Base-by-base conservation (phyloP, 2,797 vertebrate species). In the Chrysocyon brachyurus region DNA sequence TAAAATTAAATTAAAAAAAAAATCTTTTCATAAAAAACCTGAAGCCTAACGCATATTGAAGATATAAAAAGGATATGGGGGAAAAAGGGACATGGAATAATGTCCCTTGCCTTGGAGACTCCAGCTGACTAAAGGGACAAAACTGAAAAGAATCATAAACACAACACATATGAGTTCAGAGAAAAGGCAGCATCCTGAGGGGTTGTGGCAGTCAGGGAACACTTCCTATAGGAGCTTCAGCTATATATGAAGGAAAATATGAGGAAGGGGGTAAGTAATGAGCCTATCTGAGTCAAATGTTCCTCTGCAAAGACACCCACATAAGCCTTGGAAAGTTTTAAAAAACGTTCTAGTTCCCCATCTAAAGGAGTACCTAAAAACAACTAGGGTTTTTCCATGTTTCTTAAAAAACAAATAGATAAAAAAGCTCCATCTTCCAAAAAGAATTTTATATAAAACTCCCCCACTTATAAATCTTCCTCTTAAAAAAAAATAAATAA, bases 341-440 rank as follows among this genome's bases (percentile, higher is more conserved):
- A 40, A 75, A 92, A 86, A 82, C n/a, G 28, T 57, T 89, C 94
- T 52, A 49, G 64, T 82, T 63, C 52, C 72, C 73, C 63, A 0
- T 93, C 57, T 89, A 81, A 78, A 72, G 64, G 12, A 96, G 11
- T 93, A 83, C 90, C 84, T 90, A 72, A 96, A 97, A 92, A 11
- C 26, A 92, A 90, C 21, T 33, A 91, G 59, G 77, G 87, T 17
- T 90, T 96, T 87, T 68, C 90, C 54, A 77, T 56, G 40, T 94
- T 96, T 90, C 92, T 96, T 92, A 36, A 86, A 96, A 97, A 94
- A 85, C 15, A 87, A 64, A 79, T 21, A 70, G 54, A 89, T 49
- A 66, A 78, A 90, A 92, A 90, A 79, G 56, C 36, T 75, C 49
- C 7, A 87, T 12, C 40, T 73, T n/a, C 73, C 75, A 93, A 94